Evolutionary conservation across 2,888 invertebrate genomes (phyloP).

Genomic region (Andrena hattorfiana): DNA sequence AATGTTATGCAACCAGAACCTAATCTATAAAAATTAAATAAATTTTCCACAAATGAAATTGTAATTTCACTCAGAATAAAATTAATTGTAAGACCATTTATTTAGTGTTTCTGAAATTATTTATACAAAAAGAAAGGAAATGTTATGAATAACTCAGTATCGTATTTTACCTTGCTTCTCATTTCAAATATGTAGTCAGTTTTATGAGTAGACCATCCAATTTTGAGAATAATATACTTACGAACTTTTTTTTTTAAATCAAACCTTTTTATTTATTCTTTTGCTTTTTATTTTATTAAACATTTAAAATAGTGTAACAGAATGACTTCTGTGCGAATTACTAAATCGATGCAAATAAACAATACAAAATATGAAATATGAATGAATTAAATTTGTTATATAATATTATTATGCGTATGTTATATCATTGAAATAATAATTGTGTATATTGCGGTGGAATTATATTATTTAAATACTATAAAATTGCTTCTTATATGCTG

Average conservation of each 20-base stretch:
- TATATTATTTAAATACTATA: too few species aligned
- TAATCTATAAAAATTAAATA: slow-evolving; percentile 27
- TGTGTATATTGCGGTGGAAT: too few species aligned
- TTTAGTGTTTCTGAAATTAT: slow-evolving; percentile 12
- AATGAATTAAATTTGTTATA: too few species aligned
- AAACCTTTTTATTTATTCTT: slow-evolving; percentile 2
- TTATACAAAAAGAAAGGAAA: slow-evolving; percentile 1
- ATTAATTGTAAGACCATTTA: slow-evolving; percentile 18
- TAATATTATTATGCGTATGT: too few species aligned
- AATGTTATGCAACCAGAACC: slow-evolving; percentile 7
- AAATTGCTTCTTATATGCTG: too few species aligned
- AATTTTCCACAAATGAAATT: slow-evolving; percentile 25
- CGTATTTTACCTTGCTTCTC: background rate
- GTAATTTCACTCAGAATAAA: slow-evolving; percentile 28
- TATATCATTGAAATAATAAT: too few species aligned
- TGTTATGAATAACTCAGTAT: slow-evolving; percentile 13
- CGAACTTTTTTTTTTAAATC: background rate
- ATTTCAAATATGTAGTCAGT: background rate
- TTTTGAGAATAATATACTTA: background rate
- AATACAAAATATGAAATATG: too few species aligned
- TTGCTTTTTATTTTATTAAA: background rate
- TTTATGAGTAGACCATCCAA: background rate
- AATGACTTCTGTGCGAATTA: too few species aligned
- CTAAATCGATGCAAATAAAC: too few species aligned
- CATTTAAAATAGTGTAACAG: background rate